A percentile compares a stretch with the other conserved stretches of the same genome.
These are phyloP conservation scores for Balaeniceps rex DNA, from an alignment of 2,113 vertebrate genomes.

Conservation along the genomic window DNA sequence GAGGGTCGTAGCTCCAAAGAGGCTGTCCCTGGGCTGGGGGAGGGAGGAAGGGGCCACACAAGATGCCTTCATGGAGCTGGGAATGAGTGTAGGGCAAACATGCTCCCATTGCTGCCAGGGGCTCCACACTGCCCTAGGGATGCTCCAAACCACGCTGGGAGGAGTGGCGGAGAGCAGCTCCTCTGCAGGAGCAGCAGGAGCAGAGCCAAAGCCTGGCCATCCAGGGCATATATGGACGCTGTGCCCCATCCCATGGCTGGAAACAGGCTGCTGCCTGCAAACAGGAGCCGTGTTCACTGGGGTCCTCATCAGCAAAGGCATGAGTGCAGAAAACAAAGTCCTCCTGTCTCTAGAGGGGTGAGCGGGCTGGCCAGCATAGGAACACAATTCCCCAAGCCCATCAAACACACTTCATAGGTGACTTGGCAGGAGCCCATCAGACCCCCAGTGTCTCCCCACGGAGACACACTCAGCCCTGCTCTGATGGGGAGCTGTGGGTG, in stretches of 20 bases:
- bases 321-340: neutral
- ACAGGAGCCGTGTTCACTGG: neutral
- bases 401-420: neutral
- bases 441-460: neutral
- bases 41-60: neutral
- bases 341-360: neutral
- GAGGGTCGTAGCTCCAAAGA: neutral
- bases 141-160: neutral
- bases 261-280: neutral
- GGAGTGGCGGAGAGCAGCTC: neutral
- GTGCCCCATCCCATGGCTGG: neutral
- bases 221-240: accelerated
- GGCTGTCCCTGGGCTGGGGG: neutral
- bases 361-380: neutral
- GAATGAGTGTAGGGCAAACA: neutral
- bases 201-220: neutral
- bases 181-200: neutral
- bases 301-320: neutral
- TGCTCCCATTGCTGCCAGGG: neutral
- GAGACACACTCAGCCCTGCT: neutral
- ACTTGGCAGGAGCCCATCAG: neutral
- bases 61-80: neutral
- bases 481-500: neutral
- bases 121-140: neutral
- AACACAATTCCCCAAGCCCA: neutral